Conservation (phyloP, 2,113 vertebrate genomes). For the Antechinus flavipes region DNA sequence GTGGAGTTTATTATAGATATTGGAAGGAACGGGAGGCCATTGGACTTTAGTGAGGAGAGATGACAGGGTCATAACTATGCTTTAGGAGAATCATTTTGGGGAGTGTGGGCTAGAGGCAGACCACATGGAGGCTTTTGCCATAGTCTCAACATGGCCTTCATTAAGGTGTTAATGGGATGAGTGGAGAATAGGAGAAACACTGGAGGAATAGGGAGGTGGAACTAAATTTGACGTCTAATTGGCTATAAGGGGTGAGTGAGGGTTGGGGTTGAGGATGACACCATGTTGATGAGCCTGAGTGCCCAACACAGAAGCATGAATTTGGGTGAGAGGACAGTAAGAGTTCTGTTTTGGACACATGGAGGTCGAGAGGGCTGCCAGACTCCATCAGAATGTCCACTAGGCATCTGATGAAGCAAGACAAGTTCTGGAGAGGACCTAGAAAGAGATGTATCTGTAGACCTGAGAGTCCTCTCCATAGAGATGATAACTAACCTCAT, state of each 20-base stretch:
- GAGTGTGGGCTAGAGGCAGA: neutral
- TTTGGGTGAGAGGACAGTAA: too few species aligned
- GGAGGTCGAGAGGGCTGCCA: neutral
- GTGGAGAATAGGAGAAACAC: neutral
- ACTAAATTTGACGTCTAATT: neutral
- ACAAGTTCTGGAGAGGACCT: neutral
- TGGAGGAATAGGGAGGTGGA: neutral
- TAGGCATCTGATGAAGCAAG: neutral
- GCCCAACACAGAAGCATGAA: neutral
- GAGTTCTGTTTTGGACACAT: neutral
- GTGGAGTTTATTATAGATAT: too few species aligned
- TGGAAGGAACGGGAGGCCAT: neutral
- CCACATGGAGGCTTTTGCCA: neutral
- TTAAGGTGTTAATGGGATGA: neutral
- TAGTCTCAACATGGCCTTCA: neutral
- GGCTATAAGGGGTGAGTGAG: neutral
- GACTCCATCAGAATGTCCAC: neutral
- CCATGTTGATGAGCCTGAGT: neutral
- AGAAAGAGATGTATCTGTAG: neutral
- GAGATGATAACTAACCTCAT: neutral
- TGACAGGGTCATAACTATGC: neutral
- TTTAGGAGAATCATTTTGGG: neutral
- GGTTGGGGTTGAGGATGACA: neutral
- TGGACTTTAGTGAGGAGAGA: neutral
- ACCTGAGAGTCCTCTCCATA: neutral